Evolutionary conservation across 2,113 vertebrate genomes (phyloP).

Genomic region (Heptranchias perlo): DNA sequence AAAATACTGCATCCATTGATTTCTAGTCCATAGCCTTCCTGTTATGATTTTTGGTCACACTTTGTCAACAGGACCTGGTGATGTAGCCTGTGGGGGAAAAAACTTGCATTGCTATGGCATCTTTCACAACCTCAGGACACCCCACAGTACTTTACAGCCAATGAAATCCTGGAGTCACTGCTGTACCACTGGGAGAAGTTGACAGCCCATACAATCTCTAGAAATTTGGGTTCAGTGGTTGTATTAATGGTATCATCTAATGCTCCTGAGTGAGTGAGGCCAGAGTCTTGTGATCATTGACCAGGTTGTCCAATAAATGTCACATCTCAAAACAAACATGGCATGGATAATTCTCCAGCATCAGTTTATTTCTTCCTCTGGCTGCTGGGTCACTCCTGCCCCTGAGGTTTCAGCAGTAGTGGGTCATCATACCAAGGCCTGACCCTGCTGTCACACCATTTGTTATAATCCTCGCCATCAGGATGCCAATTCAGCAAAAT

Average conservation of each 20-base stretch:
- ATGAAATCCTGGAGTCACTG: neutral
- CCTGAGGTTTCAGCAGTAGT: neutral
- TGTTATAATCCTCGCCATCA: neutral
- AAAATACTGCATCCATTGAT: no score
- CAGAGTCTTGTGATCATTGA: neutral
- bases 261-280: neutral
- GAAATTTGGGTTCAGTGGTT: neutral
- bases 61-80: no score
- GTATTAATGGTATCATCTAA: neutral
- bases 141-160: no score
- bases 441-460: neutral
- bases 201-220: neutral
- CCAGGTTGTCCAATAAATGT: neutral
- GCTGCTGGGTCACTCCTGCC: neutral
- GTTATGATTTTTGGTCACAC: no score
- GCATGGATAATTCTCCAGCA: neutral
- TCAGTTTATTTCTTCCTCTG: constrained; percentile 17
- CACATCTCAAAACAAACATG: neutral
- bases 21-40: no score
- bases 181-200: neutral
- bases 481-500: neutral
- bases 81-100: neutral
- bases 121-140: no score
- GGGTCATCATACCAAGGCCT: neutral
- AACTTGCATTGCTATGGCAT: neutral